phyloP scores from a whole-genome alignment of 2,113 vertebrate genomes.

The Cebus imitator region DNA sequence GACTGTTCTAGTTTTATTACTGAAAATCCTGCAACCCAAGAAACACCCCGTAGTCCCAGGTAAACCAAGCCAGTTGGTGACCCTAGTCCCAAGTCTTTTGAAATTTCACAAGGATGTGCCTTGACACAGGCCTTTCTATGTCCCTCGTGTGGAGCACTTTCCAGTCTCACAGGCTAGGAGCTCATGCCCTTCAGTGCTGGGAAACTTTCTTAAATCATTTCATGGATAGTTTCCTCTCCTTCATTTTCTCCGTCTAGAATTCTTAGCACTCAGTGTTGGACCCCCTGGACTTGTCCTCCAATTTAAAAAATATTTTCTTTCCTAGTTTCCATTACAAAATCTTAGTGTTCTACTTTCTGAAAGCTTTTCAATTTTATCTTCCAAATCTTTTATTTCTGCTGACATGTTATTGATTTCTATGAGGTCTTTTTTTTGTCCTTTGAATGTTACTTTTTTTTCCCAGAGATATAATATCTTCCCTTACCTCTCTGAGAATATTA shows the following conservation, averaged over 20 bases:
- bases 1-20: background rate
- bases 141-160: background rate
- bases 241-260: background rate
- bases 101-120: background rate
- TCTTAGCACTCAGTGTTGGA: background rate
- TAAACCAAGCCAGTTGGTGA: background rate
- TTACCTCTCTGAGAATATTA: background rate
- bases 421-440: background rate
- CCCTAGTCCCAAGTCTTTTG: background rate
- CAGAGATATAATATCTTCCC: background rate
- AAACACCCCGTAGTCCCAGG: background rate
- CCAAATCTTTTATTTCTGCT: background rate
- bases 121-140: background rate
- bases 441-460: background rate
- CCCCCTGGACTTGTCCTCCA: background rate
- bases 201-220: background rate
- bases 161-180: background rate
- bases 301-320: background rate
- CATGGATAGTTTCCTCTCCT: background rate
- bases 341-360: background rate
- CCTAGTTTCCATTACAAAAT: background rate
- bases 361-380: background rate
- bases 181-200: background rate
- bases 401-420: background rate
- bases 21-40: background rate